Percentiles rank a stretch among this genome's conserved stretches.
Conservation (phyloP, 2,888 invertebrate genomes). For the Platerodrilus igneus region DNA sequence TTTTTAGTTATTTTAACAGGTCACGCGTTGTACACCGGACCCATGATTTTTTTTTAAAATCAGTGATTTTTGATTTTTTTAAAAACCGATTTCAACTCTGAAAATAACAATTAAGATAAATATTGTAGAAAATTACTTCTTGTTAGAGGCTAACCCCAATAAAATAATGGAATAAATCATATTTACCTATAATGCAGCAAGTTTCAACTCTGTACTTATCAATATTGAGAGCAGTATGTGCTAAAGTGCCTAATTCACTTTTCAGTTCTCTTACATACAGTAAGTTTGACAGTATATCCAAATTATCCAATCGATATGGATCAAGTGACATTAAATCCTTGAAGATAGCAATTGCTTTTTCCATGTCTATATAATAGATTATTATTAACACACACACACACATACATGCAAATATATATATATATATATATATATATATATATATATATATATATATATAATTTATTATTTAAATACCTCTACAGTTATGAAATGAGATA, state of each 20-base stretch:
- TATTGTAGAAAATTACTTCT: conserved; percentile 1
- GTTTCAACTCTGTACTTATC: conserved; percentile 97
- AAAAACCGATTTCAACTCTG: background rate
- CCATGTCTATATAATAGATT: conserved; percentile 67
- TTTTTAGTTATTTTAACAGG: no score
- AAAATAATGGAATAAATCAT: no score
- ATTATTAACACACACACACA: no score
- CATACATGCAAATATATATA: no score
- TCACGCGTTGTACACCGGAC: background rate
- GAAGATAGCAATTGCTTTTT: conserved; percentile 81
- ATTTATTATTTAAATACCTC: conserved; percentile 61
- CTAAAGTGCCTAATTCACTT: conserved; percentile 87
- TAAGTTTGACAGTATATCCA: conserved; percentile 95
- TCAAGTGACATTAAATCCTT: conserved; percentile 78
- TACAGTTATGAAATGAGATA: conserved; percentile 84
- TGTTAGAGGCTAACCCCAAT: no score
- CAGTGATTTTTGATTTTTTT: no score
- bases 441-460: background rate
- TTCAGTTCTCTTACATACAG: conserved; percentile 90
- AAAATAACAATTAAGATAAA: background rate
- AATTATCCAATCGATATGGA: conserved; percentile 90
- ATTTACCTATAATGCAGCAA: conserved; percentile 92
- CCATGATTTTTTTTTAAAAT: background rate
- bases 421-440: conserved; percentile 3
- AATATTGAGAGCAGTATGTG: conserved; percentile 87